These are phyloP conservation scores for Hemibates koningsi DNA, from an alignment of 2,113 vertebrate species.

Conservation along the genomic window DNA sequence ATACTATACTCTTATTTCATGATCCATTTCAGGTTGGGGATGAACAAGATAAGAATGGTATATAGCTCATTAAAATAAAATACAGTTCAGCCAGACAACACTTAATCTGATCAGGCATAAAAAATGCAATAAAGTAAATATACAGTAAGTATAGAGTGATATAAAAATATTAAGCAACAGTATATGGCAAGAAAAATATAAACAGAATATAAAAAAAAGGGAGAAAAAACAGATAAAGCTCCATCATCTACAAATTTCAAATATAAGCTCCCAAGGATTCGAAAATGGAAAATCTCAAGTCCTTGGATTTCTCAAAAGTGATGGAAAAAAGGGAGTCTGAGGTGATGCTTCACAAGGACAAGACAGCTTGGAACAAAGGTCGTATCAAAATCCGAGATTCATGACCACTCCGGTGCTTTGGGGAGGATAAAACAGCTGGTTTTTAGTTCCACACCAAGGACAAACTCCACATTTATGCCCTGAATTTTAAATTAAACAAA, in stretches of 20 bases:
- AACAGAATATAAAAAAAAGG: background rate
- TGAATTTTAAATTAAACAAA: background rate
- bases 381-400: background rate
- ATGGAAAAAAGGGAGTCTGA: background rate
- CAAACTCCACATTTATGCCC: background rate
- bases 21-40: background rate
- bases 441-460: background rate
- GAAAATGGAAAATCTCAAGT: background rate
- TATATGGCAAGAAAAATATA: background rate
- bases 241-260: background rate
- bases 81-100: background rate
- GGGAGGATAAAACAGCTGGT: background rate
- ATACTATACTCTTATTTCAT: background rate
- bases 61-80: background rate
- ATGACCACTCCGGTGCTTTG: background rate
- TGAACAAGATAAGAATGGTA: background rate
- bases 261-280: background rate
- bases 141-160: background rate
- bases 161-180: background rate
- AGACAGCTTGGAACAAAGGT: background rate
- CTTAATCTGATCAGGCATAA: background rate
- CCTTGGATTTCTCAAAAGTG: background rate
- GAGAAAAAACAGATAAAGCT: background rate
- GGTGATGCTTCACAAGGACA: background rate
- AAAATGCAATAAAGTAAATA: background rate